phyloP scores from a whole-genome alignment of 2,113 vertebrate genomes.

The Malaclemys terrapin region DNA sequence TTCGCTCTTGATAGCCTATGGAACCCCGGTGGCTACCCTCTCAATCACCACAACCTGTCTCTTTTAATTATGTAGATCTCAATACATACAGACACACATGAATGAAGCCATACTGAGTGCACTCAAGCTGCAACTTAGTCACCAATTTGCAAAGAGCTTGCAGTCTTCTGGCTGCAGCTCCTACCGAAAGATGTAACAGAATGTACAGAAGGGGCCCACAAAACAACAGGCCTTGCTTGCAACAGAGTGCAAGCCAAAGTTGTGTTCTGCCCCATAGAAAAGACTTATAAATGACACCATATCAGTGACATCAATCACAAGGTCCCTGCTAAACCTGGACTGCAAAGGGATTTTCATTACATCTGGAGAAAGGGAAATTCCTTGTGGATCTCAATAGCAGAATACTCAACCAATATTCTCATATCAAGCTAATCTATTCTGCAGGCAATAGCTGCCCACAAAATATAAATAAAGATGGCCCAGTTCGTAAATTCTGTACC shows the following conservation, averaged over 20 bases:
- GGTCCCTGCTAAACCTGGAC: background rate
- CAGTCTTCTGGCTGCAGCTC: background rate
- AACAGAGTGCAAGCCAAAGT: accelerated
- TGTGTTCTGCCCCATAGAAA: background rate
- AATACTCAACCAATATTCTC: background rate
- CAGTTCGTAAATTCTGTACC: background rate
- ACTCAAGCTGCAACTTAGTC: background rate
- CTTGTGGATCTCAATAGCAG: background rate
- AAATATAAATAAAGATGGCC: constrained; percentile 43
- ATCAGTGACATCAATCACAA: background rate
- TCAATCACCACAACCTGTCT: too few relatives aligned
- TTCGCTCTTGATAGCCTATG: too few relatives aligned
- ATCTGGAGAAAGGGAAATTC: background rate
- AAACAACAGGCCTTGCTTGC: background rate
- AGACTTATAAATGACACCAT: background rate
- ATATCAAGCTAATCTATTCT: background rate
- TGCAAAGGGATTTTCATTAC: background rate
- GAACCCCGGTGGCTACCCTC: too few relatives aligned
- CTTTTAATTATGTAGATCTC: background rate
- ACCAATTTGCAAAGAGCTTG: background rate
- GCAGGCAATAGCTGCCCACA: background rate
- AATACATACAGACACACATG: background rate
- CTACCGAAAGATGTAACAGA: background rate
- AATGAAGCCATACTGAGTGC: background rate
- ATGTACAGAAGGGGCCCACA: background rate